A percentile compares a stretch with the other conserved stretches of the same genome.
Conservation (phyloP, 1,140 invertebrate genomes). For the Nymphalis io region DNA sequence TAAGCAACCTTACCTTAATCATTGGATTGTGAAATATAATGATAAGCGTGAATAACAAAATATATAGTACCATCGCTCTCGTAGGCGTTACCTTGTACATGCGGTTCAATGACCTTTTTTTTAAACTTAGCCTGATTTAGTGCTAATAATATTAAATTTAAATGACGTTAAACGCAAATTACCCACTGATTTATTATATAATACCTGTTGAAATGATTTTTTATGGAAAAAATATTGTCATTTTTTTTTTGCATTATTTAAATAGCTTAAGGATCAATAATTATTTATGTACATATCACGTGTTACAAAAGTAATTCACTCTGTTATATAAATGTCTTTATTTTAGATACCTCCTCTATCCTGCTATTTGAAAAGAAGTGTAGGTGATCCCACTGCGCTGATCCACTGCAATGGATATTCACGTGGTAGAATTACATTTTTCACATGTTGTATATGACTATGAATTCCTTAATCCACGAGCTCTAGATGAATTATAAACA, state of each 20-base stretch:
- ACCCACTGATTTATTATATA: neutral
- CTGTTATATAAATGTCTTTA: too few relatives aligned
- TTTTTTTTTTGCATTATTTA: too few relatives aligned
- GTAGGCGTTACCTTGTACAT: neutral
- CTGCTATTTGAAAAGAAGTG: too few relatives aligned
- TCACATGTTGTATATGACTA: too few relatives aligned
- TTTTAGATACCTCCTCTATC: too few relatives aligned
- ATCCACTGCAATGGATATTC: too few relatives aligned
- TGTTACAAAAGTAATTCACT: neutral
- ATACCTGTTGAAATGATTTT: neutral
- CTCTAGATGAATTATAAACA: too few relatives aligned
- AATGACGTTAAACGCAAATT: neutral
- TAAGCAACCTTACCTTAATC: neutral
- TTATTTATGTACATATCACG: neutral
- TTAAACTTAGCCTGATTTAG: neutral
- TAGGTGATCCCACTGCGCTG: too few relatives aligned
- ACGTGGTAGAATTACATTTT: too few relatives aligned
- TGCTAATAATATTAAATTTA: neutral
- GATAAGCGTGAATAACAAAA: neutral
- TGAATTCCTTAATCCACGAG: too few relatives aligned
- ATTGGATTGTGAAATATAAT: constrained; percentile 1
- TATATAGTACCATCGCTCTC: neutral
- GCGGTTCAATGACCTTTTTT: neutral
- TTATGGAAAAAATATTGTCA: too few relatives aligned
- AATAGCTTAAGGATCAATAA: neutral